Conservation (phyloP, 2,888 invertebrate genomes). For the Himalopsyche japonica region DNA sequence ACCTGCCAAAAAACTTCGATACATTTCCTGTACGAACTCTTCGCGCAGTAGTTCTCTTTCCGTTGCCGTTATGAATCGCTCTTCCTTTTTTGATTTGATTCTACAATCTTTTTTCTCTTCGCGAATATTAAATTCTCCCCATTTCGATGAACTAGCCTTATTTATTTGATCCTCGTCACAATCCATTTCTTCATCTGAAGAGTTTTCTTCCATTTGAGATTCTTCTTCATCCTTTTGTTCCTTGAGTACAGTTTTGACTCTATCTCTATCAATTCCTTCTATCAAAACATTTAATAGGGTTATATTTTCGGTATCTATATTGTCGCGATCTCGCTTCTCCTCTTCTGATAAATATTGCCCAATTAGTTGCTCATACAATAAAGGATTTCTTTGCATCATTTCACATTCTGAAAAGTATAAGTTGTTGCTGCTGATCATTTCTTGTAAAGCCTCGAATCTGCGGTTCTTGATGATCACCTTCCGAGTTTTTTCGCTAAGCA, state of each 20-base stretch:
- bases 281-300: slow-evolving; percentile 78
- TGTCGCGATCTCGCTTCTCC: slow-evolving; percentile 70
- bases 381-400: slow-evolving; percentile 91
- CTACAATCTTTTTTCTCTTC: slow-evolving; percentile 46
- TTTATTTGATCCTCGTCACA: slow-evolving; percentile 30
- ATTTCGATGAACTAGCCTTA: slow-evolving; percentile 46
- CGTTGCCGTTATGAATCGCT: slow-evolving; percentile 55
- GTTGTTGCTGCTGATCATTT: slow-evolving; percentile 67
- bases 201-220: slow-evolving; percentile 50
- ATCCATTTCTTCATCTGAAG: slow-evolving; percentile 12
- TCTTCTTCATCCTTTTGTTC: slow-evolving; percentile 65
- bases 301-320: slow-evolving; percentile 59
- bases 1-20: slow-evolving; percentile 80
- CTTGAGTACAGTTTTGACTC: slow-evolving; percentile 65
- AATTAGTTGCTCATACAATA: slow-evolving; percentile 86
- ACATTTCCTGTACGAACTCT: slow-evolving; percentile 86
- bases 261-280: slow-evolving; percentile 77
- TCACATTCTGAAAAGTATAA: slow-evolving; percentile 88
- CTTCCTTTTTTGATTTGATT: slow-evolving; percentile 46
- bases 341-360: slow-evolving; percentile 82
- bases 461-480: slow-evolving; percentile 73
- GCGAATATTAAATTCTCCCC: slow-evolving; percentile 44
- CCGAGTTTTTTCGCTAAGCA: slow-evolving; percentile 57
- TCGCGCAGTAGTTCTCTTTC: slow-evolving; percentile 71
- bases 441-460: slow-evolving; percentile 78